Conservation (phyloP, 2,113 vertebrate genomes). For the Serinus canaria region DNA sequence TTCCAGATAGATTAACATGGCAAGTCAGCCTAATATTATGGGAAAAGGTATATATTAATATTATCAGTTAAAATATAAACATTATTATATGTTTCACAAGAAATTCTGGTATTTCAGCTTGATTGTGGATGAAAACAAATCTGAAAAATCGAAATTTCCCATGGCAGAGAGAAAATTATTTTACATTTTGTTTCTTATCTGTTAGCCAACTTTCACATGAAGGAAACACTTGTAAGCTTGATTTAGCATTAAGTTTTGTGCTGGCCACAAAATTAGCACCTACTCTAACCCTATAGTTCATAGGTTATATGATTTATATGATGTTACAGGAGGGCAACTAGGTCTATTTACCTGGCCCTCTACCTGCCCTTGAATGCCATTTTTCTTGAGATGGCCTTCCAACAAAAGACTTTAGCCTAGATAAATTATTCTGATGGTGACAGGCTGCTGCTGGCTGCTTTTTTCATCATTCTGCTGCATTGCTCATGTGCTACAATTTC, state of each 20-base stretch:
- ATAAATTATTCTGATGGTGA: neutral
- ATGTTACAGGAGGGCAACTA: neutral
- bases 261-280: neutral
- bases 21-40: neutral
- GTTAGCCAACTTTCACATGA: neutral
- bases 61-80: neutral
- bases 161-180: neutral
- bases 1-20: neutral
- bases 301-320: neutral
- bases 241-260: neutral
- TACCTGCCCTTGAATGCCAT: neutral
- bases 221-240: neutral
- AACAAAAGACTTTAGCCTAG: neutral
- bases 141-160: neutral
- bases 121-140: neutral
- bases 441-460: neutral
- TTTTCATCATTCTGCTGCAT: neutral
- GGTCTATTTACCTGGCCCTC: neutral
- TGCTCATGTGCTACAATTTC: neutral
- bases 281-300: neutral
- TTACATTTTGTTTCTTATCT: neutral
- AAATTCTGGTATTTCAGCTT: neutral
- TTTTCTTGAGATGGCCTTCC: neutral
- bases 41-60: neutral
- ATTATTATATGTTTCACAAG: neutral